Evolutionary conservation across 2,888 invertebrate genomes (phyloP).

Genomic region (Epicampocera succincta): DNA sequence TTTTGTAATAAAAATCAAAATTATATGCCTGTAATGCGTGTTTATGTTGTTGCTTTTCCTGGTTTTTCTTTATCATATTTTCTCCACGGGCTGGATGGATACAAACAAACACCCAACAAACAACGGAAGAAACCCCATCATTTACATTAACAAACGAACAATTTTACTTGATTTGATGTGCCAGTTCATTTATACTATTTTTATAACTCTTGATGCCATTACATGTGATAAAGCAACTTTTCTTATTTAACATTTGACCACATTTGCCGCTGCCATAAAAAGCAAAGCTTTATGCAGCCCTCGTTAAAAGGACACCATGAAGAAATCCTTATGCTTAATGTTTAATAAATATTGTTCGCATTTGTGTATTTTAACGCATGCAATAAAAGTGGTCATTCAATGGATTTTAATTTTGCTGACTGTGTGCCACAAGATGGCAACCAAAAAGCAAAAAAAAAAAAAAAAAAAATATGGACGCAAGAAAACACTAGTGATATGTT

Average conservation of each 20-base stretch:
- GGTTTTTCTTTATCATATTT: background rate
- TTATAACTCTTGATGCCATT: conserved; percentile 55
- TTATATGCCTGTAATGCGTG: conserved; percentile 79
- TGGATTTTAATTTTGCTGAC: conserved; percentile 64
- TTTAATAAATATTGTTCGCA: conserved; percentile 66
- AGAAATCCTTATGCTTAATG: conserved; percentile 60
- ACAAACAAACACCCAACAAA: conserved; percentile 2
- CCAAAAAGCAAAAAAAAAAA: background rate
- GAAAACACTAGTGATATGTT: conserved; percentile 14
- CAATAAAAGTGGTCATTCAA: conserved; percentile 60
- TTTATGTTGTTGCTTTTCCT: conserved; percentile 58
- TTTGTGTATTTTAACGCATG: conserved; percentile 61
- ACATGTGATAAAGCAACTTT: conserved; percentile 68
- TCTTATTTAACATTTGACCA: conserved; percentile 44
- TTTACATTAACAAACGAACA: conserved; percentile 11
- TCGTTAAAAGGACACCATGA: conserved; percentile 51
- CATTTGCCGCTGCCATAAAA: background rate
- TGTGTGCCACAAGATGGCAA: conserved; percentile 22
- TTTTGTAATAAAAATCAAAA: conserved; percentile 79
- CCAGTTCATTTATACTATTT: conserved; percentile 42
- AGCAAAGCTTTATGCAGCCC: conserved; percentile 1
- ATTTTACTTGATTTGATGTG: conserved; percentile 28
- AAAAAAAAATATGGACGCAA: background rate
- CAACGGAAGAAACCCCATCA: background rate
- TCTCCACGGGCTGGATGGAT: conserved; percentile 1